Base-by-base conservation (phyloP, 2,888 invertebrate species). In the Phrixothrix hirtus region DNA sequence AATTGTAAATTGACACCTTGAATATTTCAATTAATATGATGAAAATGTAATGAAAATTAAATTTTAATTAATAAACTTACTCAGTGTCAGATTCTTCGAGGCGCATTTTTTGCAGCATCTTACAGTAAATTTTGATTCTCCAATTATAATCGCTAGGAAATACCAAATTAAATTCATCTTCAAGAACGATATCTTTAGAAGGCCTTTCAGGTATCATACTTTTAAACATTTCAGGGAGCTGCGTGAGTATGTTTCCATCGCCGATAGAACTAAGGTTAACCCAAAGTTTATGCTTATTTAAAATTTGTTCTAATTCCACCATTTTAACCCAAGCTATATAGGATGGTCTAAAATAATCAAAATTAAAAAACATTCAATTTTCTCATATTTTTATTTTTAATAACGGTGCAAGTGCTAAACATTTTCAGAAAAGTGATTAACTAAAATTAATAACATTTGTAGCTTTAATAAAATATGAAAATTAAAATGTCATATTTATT, bases 81-180 rank as follows among this genome's bases (percentile, higher is more conserved):
- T 26, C 21, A 32, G 59, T 63, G 62, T 58, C 67, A 46, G 66
- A 69, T 52, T 77, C 78, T 37, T 71, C 69, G 57, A 75, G 72
- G 64, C 86, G 80, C 70, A 88, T 88, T 68, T 83, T 76, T 32
- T 81, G 83, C 10, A 88, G 85, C 56, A 88, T 75, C 51, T 78
- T 77, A 68, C 85, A 86, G 68, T 88, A 88, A 67, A 86, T 83
- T 58, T 81, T 81, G 29, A 83, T 78, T 50, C 85, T 77, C 83
- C 85, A 88, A 25, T 82, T 82, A 59, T 79, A 81, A 64, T 88
- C 85, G 64, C 88, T 88, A 6, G 88, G 87, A 27, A 88, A 75
- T 26, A 85, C 78, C 49, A 87, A 77, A 30, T 79, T 78, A 55
- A 66, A 62, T 15, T 62, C 58, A 13, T 66, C 71, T 7, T 66